Conservation (phyloP, 2,888 invertebrate species). For the Agrenia bidenticulata region DNA sequence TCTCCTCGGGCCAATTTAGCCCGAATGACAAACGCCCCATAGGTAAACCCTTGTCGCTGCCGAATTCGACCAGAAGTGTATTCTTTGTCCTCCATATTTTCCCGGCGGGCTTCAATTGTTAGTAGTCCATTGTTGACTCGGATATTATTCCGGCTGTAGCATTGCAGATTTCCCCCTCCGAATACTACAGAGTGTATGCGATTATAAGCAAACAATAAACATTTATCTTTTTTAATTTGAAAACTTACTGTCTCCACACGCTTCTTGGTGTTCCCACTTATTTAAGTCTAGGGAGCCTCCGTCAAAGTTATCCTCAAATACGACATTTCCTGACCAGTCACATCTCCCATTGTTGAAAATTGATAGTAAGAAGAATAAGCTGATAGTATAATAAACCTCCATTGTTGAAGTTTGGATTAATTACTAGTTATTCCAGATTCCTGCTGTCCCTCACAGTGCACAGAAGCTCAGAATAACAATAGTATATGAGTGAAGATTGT, state of each 20-base stretch:
- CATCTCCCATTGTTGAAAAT: no score
- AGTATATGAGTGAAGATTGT: no score
- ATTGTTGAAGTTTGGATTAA: no score
- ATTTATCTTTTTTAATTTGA: neutral
- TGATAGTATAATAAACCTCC: no score
- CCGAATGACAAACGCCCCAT: slow-evolving; percentile 49
- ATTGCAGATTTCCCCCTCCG: slow-evolving; percentile 48
- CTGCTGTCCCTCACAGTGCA: no score
- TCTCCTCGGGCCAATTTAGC: slow-evolving; percentile 48
- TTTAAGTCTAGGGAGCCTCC: slow-evolving; percentile 46
- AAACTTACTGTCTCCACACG: slow-evolving; percentile 42
- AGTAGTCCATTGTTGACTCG: slow-evolving; percentile 42
- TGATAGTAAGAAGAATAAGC: no score
- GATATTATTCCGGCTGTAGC: slow-evolving; percentile 46
- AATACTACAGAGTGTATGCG: slow-evolving; percentile 27
- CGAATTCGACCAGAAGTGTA: slow-evolving; percentile 47
- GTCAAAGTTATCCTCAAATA: slow-evolving; percentile 50
- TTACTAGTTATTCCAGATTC: no score
- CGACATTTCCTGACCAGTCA: slow-evolving; percentile 38
- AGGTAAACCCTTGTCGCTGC: slow-evolving; percentile 38
- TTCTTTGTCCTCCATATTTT: slow-evolving; percentile 40
- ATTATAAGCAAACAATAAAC: neutral
- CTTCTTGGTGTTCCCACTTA: slow-evolving; percentile 51
- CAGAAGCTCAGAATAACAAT: no score
- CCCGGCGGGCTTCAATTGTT: slow-evolving; percentile 39